A percentile compares a stretch with the other conserved stretches of the same genome.
Conservation (phyloP, 2,797 vertebrate genomes). For the Leptodactylus fallax region DNA sequence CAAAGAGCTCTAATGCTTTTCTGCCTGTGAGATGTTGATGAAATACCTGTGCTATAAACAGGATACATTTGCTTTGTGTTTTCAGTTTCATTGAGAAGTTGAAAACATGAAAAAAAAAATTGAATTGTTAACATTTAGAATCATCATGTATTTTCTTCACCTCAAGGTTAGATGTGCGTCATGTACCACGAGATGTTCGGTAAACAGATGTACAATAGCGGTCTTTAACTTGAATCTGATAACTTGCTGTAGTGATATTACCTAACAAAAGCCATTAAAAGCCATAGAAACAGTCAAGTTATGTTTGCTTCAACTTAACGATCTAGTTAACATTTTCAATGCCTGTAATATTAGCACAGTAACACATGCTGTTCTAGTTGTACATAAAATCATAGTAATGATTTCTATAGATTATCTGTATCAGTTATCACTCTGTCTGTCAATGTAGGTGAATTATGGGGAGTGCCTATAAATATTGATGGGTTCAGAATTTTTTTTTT, state of each 20-base stretch:
- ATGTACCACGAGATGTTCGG: background rate
- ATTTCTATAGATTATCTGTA: background rate
- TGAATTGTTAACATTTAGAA: background rate
- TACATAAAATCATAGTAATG: no score
- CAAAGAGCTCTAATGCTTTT: background rate
- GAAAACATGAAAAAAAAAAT: slow-evolving; percentile 18
- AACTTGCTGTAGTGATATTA: no score
- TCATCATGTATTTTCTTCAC: background rate
- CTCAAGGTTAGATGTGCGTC: slow-evolving; percentile 18
- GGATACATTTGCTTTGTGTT: slow-evolving; percentile 10
- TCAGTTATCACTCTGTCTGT: no score
- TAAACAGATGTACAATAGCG: no score
- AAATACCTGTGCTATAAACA: background rate
- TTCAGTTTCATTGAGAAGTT: slow-evolving; percentile 9
- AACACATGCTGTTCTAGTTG: no score
- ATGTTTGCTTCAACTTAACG: no score
- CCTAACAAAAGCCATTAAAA: no score
- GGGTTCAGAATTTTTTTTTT: no score
- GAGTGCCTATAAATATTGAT: background rate
- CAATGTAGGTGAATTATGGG: background rate
- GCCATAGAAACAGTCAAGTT: no score
- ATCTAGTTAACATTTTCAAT: no score
- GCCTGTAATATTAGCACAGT: no score
- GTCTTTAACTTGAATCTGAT: no score
- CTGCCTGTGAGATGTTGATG: background rate